phyloP scores from a whole-genome alignment of 2,888 invertebrate species.

The Hypolimnas misippus region DNA sequence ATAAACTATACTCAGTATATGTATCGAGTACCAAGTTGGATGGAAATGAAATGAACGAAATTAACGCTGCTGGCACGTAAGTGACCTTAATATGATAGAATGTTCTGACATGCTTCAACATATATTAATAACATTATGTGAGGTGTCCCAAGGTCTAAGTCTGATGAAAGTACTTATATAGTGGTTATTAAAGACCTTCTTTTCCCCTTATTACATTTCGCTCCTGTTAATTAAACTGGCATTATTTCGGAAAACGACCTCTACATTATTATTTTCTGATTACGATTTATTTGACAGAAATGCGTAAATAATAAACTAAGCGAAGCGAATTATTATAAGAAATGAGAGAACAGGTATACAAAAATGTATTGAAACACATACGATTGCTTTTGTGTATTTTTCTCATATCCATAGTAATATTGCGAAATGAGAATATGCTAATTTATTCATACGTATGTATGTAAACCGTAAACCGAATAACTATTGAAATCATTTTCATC shows the following conservation, averaged over 20 bases:
- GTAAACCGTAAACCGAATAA: neutral
- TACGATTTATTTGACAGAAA: neutral
- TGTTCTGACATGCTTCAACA: constrained; percentile 18
- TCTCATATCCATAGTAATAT: neutral
- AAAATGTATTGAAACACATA: neutral
- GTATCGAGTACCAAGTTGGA: neutral
- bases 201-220: constrained; percentile 4
- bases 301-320: neutral
- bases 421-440: neutral
- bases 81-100: constrained; percentile 27
- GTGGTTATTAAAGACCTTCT: neutral
- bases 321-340: neutral
- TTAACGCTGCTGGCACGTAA: constrained; percentile 18
- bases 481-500: constrained; percentile 3
- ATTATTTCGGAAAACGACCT: neutral
- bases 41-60: constrained; percentile 21
- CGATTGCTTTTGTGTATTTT: neutral
- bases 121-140: constrained; percentile 26
- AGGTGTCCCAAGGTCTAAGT: constrained; percentile 1
- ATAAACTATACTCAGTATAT: neutral
- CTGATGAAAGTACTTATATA: neutral
- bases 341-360: neutral
- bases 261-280: neutral
- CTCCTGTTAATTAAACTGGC: neutral
- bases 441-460: neutral